A percentile compares a stretch with the other conserved stretches of the same genome.
Conservation (phyloP, 2,113 vertebrate species). For the Carollia perspicillata region DNA sequence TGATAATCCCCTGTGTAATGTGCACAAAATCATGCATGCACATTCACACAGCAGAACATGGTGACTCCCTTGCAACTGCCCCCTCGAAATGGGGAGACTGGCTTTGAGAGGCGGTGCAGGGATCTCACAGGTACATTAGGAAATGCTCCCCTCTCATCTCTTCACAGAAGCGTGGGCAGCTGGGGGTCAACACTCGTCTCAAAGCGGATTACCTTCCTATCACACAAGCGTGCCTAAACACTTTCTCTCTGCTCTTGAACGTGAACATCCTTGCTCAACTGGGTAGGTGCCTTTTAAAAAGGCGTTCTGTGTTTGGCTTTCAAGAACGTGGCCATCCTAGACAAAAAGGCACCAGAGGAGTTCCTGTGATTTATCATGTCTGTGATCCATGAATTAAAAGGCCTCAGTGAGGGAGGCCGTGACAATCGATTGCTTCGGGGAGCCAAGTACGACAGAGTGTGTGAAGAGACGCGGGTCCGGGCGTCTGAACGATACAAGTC, state of each 20-base stretch:
- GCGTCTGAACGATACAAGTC: background rate
- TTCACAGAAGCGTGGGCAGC: background rate
- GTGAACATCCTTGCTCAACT: background rate
- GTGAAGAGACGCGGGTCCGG: background rate
- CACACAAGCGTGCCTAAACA: background rate
- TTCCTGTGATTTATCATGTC: conserved; percentile 61
- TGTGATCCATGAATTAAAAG: conserved; percentile 68
- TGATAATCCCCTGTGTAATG: too few relatives aligned
- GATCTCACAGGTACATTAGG: background rate
- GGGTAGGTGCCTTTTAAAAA: conserved; percentile 31
- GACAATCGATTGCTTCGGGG: conserved; percentile 54
- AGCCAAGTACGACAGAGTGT: background rate
- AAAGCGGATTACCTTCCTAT: background rate
- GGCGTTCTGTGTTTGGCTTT: conserved; percentile 3
- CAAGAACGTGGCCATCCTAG: conserved; percentile 42
- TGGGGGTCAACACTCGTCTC: background rate
- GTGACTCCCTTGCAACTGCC: background rate
- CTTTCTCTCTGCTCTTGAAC: background rate
- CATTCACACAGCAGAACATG: too few relatives aligned
- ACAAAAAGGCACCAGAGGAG: conserved; percentile 51
- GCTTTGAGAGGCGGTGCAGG: background rate
- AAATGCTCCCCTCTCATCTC: background rate
- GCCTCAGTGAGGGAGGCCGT: conserved; percentile 36
- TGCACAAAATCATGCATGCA: too few relatives aligned
- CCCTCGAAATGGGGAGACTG: background rate